Conservation (phyloP, 2,888 invertebrate species). For the Clunio marinus region DNA sequence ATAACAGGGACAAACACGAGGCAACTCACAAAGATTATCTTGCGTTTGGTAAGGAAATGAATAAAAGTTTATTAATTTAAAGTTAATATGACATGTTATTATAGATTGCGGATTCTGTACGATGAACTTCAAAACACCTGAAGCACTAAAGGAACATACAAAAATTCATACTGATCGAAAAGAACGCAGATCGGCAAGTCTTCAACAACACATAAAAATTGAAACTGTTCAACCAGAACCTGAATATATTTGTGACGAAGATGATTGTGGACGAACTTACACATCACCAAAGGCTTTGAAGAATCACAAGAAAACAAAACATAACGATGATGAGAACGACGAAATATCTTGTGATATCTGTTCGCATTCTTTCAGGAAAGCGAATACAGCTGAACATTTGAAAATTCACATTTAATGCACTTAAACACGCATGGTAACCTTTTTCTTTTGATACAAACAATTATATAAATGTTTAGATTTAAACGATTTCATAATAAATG, state of each 20-base stretch:
- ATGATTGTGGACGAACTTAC: slow-evolving; percentile 3
- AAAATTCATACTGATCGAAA: slow-evolving; percentile 16
- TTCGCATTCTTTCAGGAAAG: background rate
- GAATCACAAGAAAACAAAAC: slow-evolving; percentile 16
- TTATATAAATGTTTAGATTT: background rate
- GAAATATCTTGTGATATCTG: slow-evolving; percentile 14
- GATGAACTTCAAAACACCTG: slow-evolving; percentile 11
- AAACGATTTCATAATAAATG: background rate
- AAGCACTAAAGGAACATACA: slow-evolving; percentile 12
- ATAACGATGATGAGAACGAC: background rate
- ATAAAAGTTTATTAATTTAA: no score
- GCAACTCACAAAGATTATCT: slow-evolving; percentile 12
- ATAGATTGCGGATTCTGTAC: slow-evolving; percentile 19
- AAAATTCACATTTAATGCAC: slow-evolving; percentile 11
- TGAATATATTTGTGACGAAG: slow-evolving; percentile 12
- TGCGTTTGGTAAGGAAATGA: background rate
- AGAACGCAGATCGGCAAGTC: background rate
- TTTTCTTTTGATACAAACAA: slow-evolving; percentile 1
- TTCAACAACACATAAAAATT: background rate
- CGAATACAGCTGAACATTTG: slow-evolving; percentile 5
- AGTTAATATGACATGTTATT: no score
- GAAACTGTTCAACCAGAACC: background rate
- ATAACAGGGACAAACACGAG: slow-evolving; percentile 14
- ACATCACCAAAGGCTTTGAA: slow-evolving; percentile 20
- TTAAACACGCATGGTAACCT: background rate